phyloP scores from a whole-genome alignment of 2,888 invertebrate species.

The Drosophila tripunctata region DNA sequence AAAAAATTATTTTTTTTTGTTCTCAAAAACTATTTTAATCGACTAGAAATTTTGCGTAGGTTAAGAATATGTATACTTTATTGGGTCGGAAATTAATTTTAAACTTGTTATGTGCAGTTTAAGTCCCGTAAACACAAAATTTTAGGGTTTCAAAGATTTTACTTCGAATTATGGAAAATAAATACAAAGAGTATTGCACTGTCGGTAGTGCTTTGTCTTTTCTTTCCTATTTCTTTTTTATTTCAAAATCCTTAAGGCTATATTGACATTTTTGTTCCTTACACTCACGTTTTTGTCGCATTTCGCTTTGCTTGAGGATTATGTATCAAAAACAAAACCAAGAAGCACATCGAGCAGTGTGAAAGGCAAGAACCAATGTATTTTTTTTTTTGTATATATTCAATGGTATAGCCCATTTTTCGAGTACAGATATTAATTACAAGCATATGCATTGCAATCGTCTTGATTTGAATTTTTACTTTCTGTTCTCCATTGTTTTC shows the following conservation, averaged over 20 bases:
- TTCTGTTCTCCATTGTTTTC: neutral
- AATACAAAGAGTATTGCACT: no score
- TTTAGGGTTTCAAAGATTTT: no score
- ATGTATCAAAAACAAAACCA: constrained; percentile 1
- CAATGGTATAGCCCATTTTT: neutral
- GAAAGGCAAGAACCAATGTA: neutral
- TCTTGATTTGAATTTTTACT: constrained; percentile 3
- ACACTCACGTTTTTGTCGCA: neutral
- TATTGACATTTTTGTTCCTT: neutral
- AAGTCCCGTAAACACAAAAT: no score
- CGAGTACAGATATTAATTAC: neutral
- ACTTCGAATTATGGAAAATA: no score
- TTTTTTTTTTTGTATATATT: neutral
- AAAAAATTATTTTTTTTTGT: no score
- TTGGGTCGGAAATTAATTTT: no score
- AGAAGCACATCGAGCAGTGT: neutral
- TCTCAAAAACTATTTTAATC: no score
- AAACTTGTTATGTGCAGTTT: no score
- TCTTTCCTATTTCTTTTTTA: neutral
- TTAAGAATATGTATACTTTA: no score
- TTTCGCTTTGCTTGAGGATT: constrained; percentile 5
- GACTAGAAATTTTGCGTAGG: no score
- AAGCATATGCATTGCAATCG: neutral
- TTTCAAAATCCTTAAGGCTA: constrained; percentile 4
- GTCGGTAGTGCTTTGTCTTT: neutral